Base-by-base conservation (phyloP, 1,140 invertebrate genomes). In the Scaptomyza pallida region DNA sequence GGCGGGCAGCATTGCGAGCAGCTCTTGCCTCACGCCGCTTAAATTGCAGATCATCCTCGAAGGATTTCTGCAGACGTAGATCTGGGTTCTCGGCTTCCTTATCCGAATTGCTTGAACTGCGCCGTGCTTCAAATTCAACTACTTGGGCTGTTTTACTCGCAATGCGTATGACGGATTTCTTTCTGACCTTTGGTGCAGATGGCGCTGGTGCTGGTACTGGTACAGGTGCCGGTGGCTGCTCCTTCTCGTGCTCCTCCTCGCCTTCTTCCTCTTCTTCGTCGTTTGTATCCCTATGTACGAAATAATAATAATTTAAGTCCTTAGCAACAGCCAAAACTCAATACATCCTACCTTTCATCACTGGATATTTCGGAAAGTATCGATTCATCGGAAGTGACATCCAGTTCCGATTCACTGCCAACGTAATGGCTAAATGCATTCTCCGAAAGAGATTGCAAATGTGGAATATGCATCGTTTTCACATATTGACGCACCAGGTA, bases 361-460 rank as follows among this genome's bases (percentile, higher is more conserved):
- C 75, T 82, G 19, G 82, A 82, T 10, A 86, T 65, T 0, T 51
- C 12, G 0, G 51, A 17, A 0, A 56, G 16, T 1, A 26, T 40
- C 0, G 72, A 57, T n/a, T 72, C 71, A 0, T 70, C 82, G 0
- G 81, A 86, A 2, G 50, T 65, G 0, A 73, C 52, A 2, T 82
- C 62, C 6, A 75, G 43, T 2, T 72, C 62, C 5, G 45, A 21
- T 13, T 80, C 70, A 15, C 44, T 52, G 0, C 51, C 35, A 5
- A 63, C 8, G 5, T 54, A 48, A 5, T 60, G 64, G 13, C 13
- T 15, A 16, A 90, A 86, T 5, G 56, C 41, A 1, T 57, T 12
- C 2, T 79, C 78, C 0, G 56, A 13, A 1, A 73, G 52, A 0
- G 89, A 82, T 19, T 90, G 83, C 48, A 90, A 48, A 35, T 77